Evolutionary conservation across 2,888 invertebrate species (phyloP), one percentile per base, ranked within the genome.

Genomic region (Craniophora ligustri): DNA sequence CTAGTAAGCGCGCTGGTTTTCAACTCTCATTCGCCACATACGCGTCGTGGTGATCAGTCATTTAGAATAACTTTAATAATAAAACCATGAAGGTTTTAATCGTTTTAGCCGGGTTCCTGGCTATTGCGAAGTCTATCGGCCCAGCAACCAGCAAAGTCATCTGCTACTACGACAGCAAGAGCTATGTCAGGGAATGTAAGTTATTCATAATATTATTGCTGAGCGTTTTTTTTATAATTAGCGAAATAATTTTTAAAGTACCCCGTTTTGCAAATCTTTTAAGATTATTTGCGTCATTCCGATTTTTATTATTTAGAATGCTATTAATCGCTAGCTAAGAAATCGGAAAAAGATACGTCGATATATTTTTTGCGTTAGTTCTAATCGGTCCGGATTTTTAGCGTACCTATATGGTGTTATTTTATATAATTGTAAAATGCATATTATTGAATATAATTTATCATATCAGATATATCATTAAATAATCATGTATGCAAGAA

Each of bases 131-230:
- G n/a, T 84, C 88, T 26, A 79, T 81, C 54, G 86, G 90, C 19
- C 83, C 88, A 5, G 76, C 84, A 91, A 18, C 93, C 53, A 87
- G 86, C 77, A 96, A 96, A 89, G 95, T 96, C 39, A 89, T 96
- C 75, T 96, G 96, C 82, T 96, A 95, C 84, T 96, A 96, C 88
- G 95, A 96, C 85, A 95, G 95, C 86, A 95, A 94, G 82, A 95
- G 96, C 67, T 95, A 94, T 83, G 93, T 94, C 76, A 94, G 96
- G 79, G 93, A 95, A 92, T 96, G 96, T 96, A 89, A 94, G 94
- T 93, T 51, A 55, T 41, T 56, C 56, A 40, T 55, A 50, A 51
- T 45, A 49, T 39, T 60, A 58, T 65, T 70, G 86, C 87, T 82
- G 53, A 58, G 88, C 88, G 86, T 71, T 64, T 57, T 66, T 66